Evolutionary conservation across 2,113 vertebrate genomes (phyloP).

Genomic region (Lophius piscatorius): DNA sequence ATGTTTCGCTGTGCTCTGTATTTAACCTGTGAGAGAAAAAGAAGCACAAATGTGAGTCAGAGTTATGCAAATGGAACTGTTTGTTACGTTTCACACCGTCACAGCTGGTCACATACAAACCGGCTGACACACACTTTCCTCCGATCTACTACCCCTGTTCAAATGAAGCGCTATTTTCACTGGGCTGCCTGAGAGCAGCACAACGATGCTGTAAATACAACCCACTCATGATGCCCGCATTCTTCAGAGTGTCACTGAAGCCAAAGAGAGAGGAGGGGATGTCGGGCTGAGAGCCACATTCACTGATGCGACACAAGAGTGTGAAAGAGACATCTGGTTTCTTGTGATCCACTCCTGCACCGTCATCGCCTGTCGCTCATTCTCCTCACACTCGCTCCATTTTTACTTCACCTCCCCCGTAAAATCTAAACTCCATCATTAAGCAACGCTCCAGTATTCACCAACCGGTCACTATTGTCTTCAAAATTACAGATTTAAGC

Average conservation of each 20-base stretch:
- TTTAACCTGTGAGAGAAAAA: slow-evolving; percentile 78
- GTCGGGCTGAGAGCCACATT: slow-evolving; percentile 52
- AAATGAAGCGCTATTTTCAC: slow-evolving; percentile 29
- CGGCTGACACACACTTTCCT: slow-evolving; percentile 11
- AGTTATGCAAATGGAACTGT: not conserved
- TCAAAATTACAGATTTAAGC: not conserved
- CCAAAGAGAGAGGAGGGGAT: slow-evolving; percentile 25
- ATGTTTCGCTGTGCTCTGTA: slow-evolving; percentile 83
- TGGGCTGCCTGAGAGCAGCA: slow-evolving; percentile 14
- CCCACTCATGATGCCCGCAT: slow-evolving; percentile 35
- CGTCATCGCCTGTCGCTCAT: slow-evolving; percentile 15
- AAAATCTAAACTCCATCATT: slow-evolving; percentile 33
- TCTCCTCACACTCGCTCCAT: slow-evolving; percentile 21
- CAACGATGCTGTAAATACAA: slow-evolving; percentile 57
- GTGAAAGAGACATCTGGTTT: slow-evolving; percentile 74
- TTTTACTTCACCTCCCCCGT: slow-evolving; percentile 41
- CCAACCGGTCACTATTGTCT: not conserved
- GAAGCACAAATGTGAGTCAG: not conserved
- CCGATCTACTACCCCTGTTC: slow-evolving; percentile 18
- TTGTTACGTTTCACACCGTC: slow-evolving; percentile 14
- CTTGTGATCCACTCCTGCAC: slow-evolving; percentile 21
- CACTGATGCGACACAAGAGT: slow-evolving; percentile 41
- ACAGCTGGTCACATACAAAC: slow-evolving; percentile 36
- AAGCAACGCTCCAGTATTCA: slow-evolving; percentile 4
- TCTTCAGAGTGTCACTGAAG: slow-evolving; percentile 41